phyloP scores from a whole-genome alignment of 2,113 vertebrate species.

The Toxotes chatareus region DNA sequence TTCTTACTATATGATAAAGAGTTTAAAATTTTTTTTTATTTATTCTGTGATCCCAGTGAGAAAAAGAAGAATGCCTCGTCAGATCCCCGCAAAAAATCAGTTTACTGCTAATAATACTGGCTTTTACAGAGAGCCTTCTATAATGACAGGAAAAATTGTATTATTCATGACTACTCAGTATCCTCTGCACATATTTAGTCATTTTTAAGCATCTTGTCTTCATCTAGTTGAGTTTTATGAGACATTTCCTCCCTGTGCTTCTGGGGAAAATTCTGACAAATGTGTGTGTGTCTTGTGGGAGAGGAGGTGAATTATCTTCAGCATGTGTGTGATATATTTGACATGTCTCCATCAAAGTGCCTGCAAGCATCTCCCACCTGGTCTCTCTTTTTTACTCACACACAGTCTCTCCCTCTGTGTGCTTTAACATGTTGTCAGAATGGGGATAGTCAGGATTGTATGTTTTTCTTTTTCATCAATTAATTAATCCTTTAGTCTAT shows the following conservation, averaged over 20 bases:
- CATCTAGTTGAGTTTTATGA: constrained; percentile 17
- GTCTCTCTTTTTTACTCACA: constrained; percentile 24
- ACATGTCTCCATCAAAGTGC: constrained; percentile 67
- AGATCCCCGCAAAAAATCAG: constrained; percentile 19
- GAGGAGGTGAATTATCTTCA: constrained; percentile 46
- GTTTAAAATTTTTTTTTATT: neutral
- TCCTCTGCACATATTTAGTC: neutral
- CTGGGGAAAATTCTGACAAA: constrained; percentile 18
- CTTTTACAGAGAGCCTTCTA: constrained; percentile 18
- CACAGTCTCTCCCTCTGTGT: constrained; percentile 5
- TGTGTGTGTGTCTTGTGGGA: constrained; percentile 17
- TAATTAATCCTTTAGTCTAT: neutral
- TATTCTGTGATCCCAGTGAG: neutral
- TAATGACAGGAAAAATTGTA: constrained; percentile 3
- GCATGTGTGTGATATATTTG: constrained; percentile 62
- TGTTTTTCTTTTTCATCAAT: neutral
- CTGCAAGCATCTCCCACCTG: constrained; percentile 63
- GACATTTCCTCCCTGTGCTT: neutral
- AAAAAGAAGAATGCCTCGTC: constrained; percentile 16
- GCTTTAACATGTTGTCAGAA: neutral
- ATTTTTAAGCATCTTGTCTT: constrained; percentile 20
- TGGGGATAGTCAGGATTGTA: neutral
- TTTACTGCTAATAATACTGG: constrained; percentile 14
- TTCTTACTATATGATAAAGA: constrained; percentile 9
- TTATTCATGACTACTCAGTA: constrained; percentile 12